Base-by-base conservation (phyloP, 1,140 invertebrate genomes). In the Platorchestia sp. region DNA sequence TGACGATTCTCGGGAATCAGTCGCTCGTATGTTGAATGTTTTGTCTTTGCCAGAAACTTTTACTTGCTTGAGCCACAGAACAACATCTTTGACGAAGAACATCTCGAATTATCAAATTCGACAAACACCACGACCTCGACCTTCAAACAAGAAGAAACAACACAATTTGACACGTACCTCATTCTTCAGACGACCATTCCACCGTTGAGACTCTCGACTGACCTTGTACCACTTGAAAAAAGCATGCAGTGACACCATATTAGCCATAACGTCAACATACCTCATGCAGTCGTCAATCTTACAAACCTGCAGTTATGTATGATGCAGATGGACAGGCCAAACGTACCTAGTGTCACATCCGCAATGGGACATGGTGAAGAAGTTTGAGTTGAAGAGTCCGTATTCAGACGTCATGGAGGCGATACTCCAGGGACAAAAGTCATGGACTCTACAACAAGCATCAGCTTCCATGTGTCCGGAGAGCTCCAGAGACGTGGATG, bases 321-420 rank as follows among this genome's bases (percentile, higher is more conserved):
- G 41, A 6, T 41, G 42, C 41, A 10, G 41, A 14, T 89, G n/a
- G 36, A 7, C 44, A 51, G 42, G n/a, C 27, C n/a, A n/a, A n/a
- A 43, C 97, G 97, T 97, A 99, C 98, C 98, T 98, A 97, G 98
- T 97, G 97, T 99, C 99, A 97, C 99, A 99, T 95, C 97, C 97
- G 97, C 99, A 99, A 97, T 99, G 98, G 95, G 98, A 98, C n/a
- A 99, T 97, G 16, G 98, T 99, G 97, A 98, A 98, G 59, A 98
- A 98, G 95, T 98, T 97, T 97, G 97, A 98, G 97, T 99, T 99
- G 97, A 98, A 98, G 95, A 98, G 97, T 96, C 98, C 98, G 97
- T 98, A 99, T 96, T 96, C 95, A 47, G 87, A 75, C 41, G 97
- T 97, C 97, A 99, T 98, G 40, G 97, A 98, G 47, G 98, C 97